Percentiles rank a stretch among this genome's conserved stretches.
Evolutionary conservation across 2,888 invertebrate genomes (phyloP).

Genomic region (Poecilus cupreus): DNA sequence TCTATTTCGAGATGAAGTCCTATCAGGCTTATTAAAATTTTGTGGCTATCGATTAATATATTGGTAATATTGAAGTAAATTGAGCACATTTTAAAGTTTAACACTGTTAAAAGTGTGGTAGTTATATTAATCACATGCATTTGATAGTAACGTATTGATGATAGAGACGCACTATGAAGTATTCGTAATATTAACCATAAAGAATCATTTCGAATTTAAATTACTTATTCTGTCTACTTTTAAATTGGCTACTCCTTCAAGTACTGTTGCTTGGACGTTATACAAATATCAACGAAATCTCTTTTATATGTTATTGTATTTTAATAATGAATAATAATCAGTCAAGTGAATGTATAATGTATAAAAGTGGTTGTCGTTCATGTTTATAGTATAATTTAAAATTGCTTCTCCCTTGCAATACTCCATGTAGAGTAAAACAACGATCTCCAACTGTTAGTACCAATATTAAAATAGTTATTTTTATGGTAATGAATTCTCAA

Average conservation of each 20-base stretch:
- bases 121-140: constrained; percentile 12
- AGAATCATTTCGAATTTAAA: not conserved
- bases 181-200: not conserved
- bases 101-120: constrained; percentile 2
- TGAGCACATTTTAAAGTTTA: constrained; percentile 4
- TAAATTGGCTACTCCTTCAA: not conserved
- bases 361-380: no score
- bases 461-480: not conserved
- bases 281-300: no score
- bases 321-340: no score
- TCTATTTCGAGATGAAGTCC: not conserved
- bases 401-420: constrained; percentile 9
- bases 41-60: not conserved
- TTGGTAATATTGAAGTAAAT: not conserved
- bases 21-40: not conserved
- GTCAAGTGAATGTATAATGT: no score
- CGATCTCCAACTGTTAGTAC: not conserved
- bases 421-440: not conserved
- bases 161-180: constrained; percentile 15
- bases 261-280: not conserved
- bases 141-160: constrained; percentile 11
- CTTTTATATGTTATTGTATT: no score
- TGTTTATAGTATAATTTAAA: not conserved
- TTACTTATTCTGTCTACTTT: no score
- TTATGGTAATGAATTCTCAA: not conserved